Base-by-base conservation (phyloP, 2,888 invertebrate species). In the Selenia dentaria region DNA sequence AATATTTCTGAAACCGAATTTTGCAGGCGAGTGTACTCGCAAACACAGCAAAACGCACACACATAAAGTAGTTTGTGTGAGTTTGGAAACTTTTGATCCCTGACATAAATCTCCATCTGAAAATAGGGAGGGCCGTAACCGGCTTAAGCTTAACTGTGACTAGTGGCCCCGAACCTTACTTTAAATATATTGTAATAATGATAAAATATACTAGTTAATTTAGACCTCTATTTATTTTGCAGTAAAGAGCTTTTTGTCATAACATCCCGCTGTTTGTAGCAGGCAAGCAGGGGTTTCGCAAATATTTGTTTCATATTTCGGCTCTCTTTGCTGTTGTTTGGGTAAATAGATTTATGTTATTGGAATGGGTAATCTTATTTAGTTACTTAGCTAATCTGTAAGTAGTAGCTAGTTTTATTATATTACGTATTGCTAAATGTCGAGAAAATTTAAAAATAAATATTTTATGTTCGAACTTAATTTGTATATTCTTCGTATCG, bases 71-170 rank as follows among this genome's bases (percentile, higher is more conserved):
- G 57, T 59, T 72, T 68, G 74, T 78, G 79, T 76, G 82, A 72
- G 79, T 75, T 75, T 76, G 71, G 72, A 84, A 89, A 89, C 85
- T 89, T 90, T 89, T 89, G 89, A 89, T 89, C 88, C 90, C 83
- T 78, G 80, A 87, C 87, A 89, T 90, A 89, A 90, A 90, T 89
- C 89, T 88, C 86, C 88, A 90, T 90, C 89, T 87, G 83, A 88
- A 90, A 87, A 88, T 84, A 81, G 85, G 88, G 86, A 79, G 89
- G 89, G 88, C 74, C 68, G 87, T 88, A 89, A 90, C 88, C 88
- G 82, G 90, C 89, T 90, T 90, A 89, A 81, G 89, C 86, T 90
- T 89, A 90, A 87, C 84, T 76, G 79, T 83, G 83, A 87, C 88
- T 88, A 85, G 85, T 85, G 78, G 83, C 74, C 73, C 75, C 77